Conservation (phyloP, 2,888 invertebrate genomes). For the Balanococcus diminutus region DNA sequence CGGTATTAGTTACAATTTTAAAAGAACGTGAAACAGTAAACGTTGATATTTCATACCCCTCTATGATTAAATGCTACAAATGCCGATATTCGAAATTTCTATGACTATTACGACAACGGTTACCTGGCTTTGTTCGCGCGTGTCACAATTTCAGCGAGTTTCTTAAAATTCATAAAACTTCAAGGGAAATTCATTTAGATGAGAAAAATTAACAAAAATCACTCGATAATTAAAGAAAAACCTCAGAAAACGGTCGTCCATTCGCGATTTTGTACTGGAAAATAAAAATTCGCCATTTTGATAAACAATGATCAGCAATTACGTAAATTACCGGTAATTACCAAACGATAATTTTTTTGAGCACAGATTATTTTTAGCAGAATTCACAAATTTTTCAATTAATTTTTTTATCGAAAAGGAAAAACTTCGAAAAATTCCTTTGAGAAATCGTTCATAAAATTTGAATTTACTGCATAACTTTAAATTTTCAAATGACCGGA, state of each 20-base stretch:
- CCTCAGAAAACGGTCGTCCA: background rate
- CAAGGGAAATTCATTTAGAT: background rate
- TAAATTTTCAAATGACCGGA: no score
- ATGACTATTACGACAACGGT: background rate
- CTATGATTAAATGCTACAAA: constrained; percentile 52
- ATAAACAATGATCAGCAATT: background rate
- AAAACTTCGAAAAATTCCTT: no score
- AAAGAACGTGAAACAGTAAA: constrained; percentile 49
- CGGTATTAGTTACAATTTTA: constrained; percentile 37
- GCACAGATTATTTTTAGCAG: background rate
- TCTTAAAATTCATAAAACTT: background rate
- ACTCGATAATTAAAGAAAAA: background rate
- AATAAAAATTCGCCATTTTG: constrained; percentile 5
- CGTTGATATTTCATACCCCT: constrained; percentile 52
- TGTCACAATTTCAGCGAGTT: background rate
- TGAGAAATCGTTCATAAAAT: no score
- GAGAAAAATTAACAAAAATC: background rate
- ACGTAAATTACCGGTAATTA: background rate
- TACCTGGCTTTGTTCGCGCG: background rate
- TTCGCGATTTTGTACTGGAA: background rate
- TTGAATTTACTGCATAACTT: no score
- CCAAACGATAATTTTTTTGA: background rate
- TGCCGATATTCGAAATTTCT: constrained; percentile 40
- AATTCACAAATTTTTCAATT: background rate
- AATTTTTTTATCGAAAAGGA: background rate